Evolutionary conservation across 2,888 invertebrate species (phyloP).

Genomic region (Nebria salina): DNA sequence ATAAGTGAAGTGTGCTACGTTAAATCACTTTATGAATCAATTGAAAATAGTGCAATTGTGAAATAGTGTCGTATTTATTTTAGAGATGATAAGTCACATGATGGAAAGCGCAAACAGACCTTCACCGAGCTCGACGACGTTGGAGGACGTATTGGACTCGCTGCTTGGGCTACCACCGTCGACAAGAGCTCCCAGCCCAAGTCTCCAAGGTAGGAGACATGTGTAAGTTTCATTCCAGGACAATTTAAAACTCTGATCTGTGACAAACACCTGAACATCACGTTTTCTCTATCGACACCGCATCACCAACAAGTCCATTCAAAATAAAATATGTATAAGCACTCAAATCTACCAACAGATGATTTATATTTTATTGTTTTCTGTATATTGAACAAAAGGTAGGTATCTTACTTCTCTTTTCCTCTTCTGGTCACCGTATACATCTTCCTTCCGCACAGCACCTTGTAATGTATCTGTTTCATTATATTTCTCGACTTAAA

Average conservation of each 20-base stretch:
- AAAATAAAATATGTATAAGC: conserved; percentile 2
- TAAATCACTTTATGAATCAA: conserved; percentile 11
- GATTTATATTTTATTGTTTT: conserved; percentile 16
- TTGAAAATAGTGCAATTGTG: not conserved
- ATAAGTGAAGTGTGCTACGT: conserved; percentile 5
- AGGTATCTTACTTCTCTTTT: conserved; percentile 29
- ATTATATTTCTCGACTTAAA: not conserved
- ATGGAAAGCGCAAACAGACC: conserved; percentile 67
- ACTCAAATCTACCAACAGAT: conserved; percentile 16
- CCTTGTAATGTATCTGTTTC: conserved; percentile 16
- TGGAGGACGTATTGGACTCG: conserved; percentile 94
- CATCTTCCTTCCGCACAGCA: conserved; percentile 20
- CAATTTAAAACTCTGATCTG: conserved; percentile 49
- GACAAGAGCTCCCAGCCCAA: conserved; percentile 80
- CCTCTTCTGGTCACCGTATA: conserved; percentile 18
- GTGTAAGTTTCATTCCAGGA: conserved; percentile 78
- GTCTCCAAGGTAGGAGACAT: conserved; percentile 76
- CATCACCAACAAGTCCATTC: conserved; percentile 24
- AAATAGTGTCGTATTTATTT: conserved; percentile 49
- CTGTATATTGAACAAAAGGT: conserved; percentile 15
- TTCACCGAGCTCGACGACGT: conserved; percentile 84
- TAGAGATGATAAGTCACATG: conserved; percentile 40
- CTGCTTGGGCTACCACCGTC: conserved; percentile 86
- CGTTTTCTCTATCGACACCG: conserved; percentile 25
- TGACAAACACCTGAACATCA: conserved; percentile 35